phyloP scores from a whole-genome alignment of 2,888 invertebrate genomes.

The Blastobasis adustella region DNA sequence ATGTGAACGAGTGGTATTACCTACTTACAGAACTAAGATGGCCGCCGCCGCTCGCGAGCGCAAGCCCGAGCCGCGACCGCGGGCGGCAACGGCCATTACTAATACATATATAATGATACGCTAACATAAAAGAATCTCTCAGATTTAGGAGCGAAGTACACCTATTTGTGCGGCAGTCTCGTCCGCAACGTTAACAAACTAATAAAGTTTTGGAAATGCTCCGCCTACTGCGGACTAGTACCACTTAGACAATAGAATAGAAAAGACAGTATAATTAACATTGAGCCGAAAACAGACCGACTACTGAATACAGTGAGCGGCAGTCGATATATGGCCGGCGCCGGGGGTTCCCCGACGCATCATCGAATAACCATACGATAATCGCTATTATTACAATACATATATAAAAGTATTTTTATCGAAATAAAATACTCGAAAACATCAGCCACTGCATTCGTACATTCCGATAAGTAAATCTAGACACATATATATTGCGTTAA shows the following conservation, averaged over 20 bases:
- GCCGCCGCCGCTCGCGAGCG: not conserved
- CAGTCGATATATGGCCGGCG: conserved; percentile 48
- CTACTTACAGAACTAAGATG: conserved; percentile 1
- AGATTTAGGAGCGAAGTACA: conserved; percentile 31
- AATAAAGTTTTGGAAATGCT: conserved; percentile 20
- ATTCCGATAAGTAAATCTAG: too few species aligned
- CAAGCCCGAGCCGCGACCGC: not conserved
- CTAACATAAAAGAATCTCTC: conserved; percentile 34
- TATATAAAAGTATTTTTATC: too few species aligned
- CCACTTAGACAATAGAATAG: too few species aligned
- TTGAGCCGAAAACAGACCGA: conserved; percentile 28
- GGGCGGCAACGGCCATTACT: not conserved
- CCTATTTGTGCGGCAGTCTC: conserved; percentile 41
- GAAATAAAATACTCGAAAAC: too few species aligned
- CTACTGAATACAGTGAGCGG: conserved; percentile 23
- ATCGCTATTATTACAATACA: too few species aligned
- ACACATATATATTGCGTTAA: too few species aligned
- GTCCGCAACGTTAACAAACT: conserved; percentile 25
- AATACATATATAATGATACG: conserved; percentile 10
- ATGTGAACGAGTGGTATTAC: conserved; percentile 23
- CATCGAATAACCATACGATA: too few species aligned
- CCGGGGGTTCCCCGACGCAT: conserved; percentile 9
- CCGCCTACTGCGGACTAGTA: conserved; percentile 34
- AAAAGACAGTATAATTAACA: not conserved
- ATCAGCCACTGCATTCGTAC: too few species aligned